These are phyloP conservation scores for Sminthurinus aureus DNA, from an alignment of 2,888 invertebrate genomes.

Conservation along the genomic window DNA sequence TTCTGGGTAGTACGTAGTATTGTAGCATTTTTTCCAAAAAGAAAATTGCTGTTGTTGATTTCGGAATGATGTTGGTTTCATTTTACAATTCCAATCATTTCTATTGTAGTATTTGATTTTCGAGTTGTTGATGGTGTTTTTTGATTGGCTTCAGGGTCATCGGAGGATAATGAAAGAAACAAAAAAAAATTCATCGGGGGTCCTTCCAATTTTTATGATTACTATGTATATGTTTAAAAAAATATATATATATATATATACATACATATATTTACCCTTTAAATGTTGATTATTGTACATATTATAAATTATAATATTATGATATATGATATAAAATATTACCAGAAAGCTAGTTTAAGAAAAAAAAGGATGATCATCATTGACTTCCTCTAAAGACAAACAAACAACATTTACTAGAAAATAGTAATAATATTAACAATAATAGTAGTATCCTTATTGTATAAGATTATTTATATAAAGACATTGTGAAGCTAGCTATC, in stretches of 20 bases:
- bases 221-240: background rate
- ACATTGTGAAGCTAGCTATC: too few relatives aligned
- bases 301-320: too few relatives aligned
- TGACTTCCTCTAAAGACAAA: too few relatives aligned
- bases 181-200: slow-evolving; percentile 14
- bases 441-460: too few relatives aligned
- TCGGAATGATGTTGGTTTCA: background rate
- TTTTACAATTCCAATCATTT: background rate
- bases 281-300: too few relatives aligned
- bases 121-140: slow-evolving; percentile 16
- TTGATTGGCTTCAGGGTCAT: slow-evolving; percentile 13
- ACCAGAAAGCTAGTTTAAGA: too few relatives aligned
- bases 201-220: slow-evolving; percentile 26
- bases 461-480: too few relatives aligned
- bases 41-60: background rate
- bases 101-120: background rate
- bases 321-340: too few relatives aligned
- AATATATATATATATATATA: background rate
- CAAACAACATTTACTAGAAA: too few relatives aligned
- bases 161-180: slow-evolving; percentile 13
- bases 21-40: background rate
- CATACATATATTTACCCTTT: too few relatives aligned
- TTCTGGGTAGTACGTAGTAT: background rate
- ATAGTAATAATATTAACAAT: too few relatives aligned
- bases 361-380: too few relatives aligned